A percentile compares a stretch with the other conserved stretches of the same genome.
phyloP scores from a whole-genome alignment of 2,113 vertebrate species.

The Echinops telfairi region DNA sequence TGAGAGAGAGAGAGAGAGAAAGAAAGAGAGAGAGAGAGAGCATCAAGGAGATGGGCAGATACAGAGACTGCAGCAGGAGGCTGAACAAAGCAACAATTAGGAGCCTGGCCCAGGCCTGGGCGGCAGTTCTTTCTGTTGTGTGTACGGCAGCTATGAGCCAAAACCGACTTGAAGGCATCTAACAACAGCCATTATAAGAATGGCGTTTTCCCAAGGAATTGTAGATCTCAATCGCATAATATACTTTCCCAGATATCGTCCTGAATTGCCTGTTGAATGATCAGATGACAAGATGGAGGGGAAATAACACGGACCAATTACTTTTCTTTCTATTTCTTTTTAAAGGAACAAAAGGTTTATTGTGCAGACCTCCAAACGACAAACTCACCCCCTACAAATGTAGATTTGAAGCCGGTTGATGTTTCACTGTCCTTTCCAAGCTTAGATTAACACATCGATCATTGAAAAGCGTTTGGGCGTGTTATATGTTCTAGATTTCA shows the following conservation, averaged over 20 bases:
- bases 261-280: conserved; percentile 31
- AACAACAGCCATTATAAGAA: neutral
- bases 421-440: conserved; percentile 69
- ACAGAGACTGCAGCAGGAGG: no score
- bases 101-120: no score
- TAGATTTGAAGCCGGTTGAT: conserved; percentile 60
- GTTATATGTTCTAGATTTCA: conserved; percentile 76
- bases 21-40: no score
- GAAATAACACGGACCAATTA: conserved; percentile 44
- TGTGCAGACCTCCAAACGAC: conserved; percentile 67
- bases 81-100: no score
- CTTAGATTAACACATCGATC: conserved; percentile 77
- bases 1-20: no score
- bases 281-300: conserved; percentile 65
- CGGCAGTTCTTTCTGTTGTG: no score
- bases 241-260: conserved; percentile 47
- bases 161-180: no score
- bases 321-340: conserved; percentile 6
- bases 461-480: conserved; percentile 74
- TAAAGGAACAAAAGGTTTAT: conserved; percentile 67
- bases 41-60: no score
- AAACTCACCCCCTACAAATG: conserved; percentile 70
- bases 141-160: no score
- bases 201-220: conserved; percentile 34
- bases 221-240: neutral